Evolutionary conservation across 2,113 vertebrate genomes (phyloP).

Genomic region (Harpagus bidentatus): DNA sequence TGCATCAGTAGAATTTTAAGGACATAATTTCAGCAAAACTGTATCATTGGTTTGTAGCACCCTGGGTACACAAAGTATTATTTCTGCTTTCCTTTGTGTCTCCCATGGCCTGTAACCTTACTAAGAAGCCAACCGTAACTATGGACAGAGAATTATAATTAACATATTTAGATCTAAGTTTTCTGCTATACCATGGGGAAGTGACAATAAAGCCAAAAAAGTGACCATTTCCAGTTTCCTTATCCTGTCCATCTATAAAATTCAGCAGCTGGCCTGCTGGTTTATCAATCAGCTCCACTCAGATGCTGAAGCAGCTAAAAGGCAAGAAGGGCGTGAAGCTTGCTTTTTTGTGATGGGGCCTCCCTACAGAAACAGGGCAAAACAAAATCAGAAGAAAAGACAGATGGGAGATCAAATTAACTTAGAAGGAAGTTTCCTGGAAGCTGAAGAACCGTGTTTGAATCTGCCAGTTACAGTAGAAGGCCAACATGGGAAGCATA

Average conservation of each 20-base stretch:
- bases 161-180: not conserved
- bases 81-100: not conserved
- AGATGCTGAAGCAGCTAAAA: not conserved
- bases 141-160: not conserved
- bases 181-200: not conserved
- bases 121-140: constrained; percentile 19
- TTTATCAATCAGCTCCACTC: not conserved
- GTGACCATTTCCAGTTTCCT: not conserved
- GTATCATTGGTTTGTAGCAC: not conserved
- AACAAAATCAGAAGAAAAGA: not conserved
- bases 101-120: not conserved
- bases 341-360: not conserved
- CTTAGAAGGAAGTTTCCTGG: not conserved
- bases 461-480: not conserved
- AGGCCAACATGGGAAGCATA: not conserved
- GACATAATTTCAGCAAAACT: not conserved
- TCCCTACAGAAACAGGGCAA: not conserved
- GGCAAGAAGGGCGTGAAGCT: not conserved
- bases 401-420: not conserved
- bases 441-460: not conserved
- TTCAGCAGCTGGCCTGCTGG: not conserved
- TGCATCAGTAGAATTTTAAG: not conserved
- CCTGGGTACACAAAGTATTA: not conserved
- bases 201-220: constrained; percentile 2
- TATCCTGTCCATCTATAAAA: not conserved